These are phyloP conservation scores for Azorinus chamasolen DNA, from an alignment of 2,888 invertebrate genomes.

Conservation along the genomic window DNA sequence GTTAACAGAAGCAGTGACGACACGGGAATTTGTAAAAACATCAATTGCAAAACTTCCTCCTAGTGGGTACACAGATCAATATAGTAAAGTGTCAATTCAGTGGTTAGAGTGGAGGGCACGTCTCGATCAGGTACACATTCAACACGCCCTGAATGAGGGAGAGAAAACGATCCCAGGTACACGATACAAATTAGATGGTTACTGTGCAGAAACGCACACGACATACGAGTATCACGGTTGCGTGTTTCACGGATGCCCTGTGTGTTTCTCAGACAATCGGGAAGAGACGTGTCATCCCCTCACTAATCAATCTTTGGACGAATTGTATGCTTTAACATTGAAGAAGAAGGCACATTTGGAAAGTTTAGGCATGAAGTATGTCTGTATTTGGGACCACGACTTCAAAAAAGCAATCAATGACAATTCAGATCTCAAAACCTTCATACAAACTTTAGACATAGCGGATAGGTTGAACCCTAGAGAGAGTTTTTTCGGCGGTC, in stretches of 20 bases:
- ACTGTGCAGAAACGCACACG: conserved; percentile 28
- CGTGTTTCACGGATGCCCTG: conserved; percentile 38
- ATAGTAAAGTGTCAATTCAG: conserved; percentile 14
- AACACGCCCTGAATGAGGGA: conserved; percentile 36
- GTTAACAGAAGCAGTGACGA: neutral
- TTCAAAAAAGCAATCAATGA: conserved; percentile 36
- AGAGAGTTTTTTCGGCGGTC: conserved; percentile 75
- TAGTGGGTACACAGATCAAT: conserved; percentile 15
- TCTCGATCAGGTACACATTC: conserved; percentile 1
- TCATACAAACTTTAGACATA: conserved; percentile 17
- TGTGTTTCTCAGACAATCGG: conserved; percentile 24
- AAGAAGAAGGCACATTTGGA: conserved; percentile 7
- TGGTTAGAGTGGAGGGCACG: conserved; percentile 23
- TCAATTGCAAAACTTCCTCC: too few relatives aligned
- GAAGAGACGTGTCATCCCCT: conserved; percentile 12
- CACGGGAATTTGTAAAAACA: conserved; percentile 20
- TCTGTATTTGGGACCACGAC: conserved; percentile 69
- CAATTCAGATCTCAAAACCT: conserved; percentile 8
- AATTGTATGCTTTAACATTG: conserved; percentile 12
- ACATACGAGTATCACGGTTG: conserved; percentile 50
- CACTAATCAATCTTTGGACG: conserved; percentile 28
- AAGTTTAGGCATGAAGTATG: conserved; percentile 39
- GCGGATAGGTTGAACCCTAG: conserved; percentile 55
- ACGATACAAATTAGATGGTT: conserved; percentile 42
- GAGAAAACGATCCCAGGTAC: conserved; percentile 32